Percentiles rank a stretch among this genome's conserved stretches.
phyloP scores from a whole-genome alignment of 2,797 vertebrate species.

The Myotis myotis region DNA sequence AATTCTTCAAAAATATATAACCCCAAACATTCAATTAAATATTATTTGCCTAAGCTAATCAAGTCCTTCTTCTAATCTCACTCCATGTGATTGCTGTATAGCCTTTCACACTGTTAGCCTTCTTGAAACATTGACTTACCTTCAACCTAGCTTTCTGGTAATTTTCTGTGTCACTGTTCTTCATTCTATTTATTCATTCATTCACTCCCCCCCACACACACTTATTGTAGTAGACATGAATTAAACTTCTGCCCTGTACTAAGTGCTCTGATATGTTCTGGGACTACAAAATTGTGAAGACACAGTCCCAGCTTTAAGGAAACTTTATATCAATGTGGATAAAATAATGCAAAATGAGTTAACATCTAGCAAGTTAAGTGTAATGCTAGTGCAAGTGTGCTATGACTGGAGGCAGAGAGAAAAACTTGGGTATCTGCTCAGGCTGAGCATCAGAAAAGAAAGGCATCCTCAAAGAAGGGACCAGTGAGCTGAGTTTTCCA shows the following conservation, averaged over 20 bases:
- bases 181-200: not conserved
- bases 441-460: not conserved
- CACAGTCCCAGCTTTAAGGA: not conserved
- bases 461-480: not conserved
- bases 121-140: slow-evolving; percentile 11
- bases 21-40: not conserved
- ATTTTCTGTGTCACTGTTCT: not conserved
- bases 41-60: not conserved
- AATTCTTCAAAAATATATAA: not conserved
- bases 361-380: not conserved
- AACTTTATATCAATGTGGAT: not conserved
- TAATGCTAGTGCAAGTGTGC: not conserved
- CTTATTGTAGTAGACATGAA: not conserved
- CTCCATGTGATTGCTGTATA: not conserved
- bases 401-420: not conserved
- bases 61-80: not conserved
- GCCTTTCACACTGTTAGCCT: not conserved
- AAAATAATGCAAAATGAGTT: not conserved
- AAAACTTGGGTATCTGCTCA: not conserved
- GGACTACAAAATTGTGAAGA: not conserved
- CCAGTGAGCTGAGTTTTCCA: not conserved
- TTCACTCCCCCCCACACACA: not conserved
- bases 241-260: not conserved
- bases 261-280: not conserved
- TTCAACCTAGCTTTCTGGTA: not conserved